Percentiles rank a stretch among this genome's conserved stretches.
Conservation (phyloP, 2,888 invertebrate genomes). For the Odontothrips loti region DNA sequence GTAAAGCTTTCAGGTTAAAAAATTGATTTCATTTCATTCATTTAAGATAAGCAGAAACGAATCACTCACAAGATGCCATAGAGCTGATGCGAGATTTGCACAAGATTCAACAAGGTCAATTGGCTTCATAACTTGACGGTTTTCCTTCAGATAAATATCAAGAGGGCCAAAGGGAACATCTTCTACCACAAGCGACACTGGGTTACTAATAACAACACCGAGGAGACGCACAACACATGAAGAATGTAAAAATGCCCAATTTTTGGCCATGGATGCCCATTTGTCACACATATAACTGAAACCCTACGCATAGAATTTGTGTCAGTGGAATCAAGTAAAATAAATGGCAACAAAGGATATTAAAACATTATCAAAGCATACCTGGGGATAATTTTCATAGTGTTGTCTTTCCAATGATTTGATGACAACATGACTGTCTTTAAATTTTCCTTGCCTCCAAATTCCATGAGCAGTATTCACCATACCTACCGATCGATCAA, state of each 20-base stretch:
- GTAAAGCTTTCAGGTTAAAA: constrained; percentile 29
- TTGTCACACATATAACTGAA: not conserved
- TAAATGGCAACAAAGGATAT: not conserved
- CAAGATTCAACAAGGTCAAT: constrained; percentile 78
- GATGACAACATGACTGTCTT: not conserved
- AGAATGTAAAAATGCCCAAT: constrained; percentile 74
- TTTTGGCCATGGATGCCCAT: constrained; percentile 55
- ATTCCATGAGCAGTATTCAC: not conserved
- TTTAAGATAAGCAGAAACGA: not conserved
- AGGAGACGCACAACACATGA: constrained; percentile 71
- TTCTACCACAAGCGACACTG: constrained; percentile 77
- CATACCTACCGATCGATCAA: not conserved
- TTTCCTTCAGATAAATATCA: constrained; percentile 62
- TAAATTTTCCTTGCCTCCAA: not conserved
- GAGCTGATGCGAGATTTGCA: constrained; percentile 73
- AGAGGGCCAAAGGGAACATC: constrained; percentile 73
- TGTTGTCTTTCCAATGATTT: not conserved
- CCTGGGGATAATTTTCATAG: constrained; percentile 7
- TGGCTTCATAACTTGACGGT: constrained; percentile 42
- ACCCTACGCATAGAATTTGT: not conserved
- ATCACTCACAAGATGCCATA: constrained; percentile 72
- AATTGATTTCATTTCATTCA: not conserved
- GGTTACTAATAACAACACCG: constrained; percentile 70
- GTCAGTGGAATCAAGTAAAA: not conserved
- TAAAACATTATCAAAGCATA: not conserved